phyloP scores from a whole-genome alignment of 1,140 invertebrate genomes.

The Pseudomyrmex concolor region DNA sequence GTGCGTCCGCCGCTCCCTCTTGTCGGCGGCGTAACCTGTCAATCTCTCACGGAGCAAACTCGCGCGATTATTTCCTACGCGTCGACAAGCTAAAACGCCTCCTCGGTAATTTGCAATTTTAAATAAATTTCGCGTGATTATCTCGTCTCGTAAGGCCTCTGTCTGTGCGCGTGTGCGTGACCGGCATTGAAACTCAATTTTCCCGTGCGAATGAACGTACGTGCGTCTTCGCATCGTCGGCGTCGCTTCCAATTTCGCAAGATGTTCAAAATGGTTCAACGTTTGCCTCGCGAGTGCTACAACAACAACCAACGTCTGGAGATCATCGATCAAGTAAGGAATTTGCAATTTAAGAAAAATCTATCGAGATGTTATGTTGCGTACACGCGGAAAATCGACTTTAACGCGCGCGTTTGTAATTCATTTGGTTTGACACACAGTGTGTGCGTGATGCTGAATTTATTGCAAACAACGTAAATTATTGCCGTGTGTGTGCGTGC shows the following conservation, averaged over 20 bases:
- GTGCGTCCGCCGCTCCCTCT: background rate
- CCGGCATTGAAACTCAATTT: background rate
- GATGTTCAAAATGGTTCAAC: too few relatives aligned
- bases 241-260: too few relatives aligned
- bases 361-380: too few relatives aligned
- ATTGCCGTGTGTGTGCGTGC: too few relatives aligned
- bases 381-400: background rate
- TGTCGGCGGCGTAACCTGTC: conserved; percentile 47
- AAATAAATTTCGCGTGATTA: conserved; percentile 38
- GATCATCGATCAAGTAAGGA: too few relatives aligned
- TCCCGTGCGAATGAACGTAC: background rate
- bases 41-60: conserved; percentile 34
- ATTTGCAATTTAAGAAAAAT: too few relatives aligned
- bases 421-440: background rate
- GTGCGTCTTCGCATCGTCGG: too few relatives aligned
- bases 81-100: conserved; percentile 31
- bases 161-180: background rate
- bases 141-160: background rate
- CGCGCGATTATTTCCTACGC: conserved; percentile 46
- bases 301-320: too few relatives aligned
- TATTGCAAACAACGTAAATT: background rate
- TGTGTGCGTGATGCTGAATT: background rate
- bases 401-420: background rate
- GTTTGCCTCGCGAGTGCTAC: too few relatives aligned
- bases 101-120: conserved; percentile 39